Conservation (phyloP, 2,113 vertebrate genomes). For the Ammospiza caudacuta region DNA sequence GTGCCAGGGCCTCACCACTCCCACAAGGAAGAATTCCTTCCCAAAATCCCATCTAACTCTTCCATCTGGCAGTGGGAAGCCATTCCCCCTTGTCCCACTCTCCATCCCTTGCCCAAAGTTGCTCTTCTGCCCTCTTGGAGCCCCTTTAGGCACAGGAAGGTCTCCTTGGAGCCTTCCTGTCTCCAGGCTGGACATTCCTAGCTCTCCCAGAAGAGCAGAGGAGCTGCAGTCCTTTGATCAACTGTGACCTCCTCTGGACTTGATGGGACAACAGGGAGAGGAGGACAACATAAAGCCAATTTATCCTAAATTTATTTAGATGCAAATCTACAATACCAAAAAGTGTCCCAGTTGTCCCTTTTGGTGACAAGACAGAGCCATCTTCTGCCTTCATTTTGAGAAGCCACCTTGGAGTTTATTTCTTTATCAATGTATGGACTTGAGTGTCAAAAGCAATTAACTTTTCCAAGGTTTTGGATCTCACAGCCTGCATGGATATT, state of each 20-base stretch:
- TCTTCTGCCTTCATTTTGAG: background rate
- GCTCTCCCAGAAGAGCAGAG: background rate
- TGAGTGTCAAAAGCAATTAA: background rate
- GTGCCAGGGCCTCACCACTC: background rate
- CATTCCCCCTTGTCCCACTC: rapidly evolving
- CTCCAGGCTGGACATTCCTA: background rate
- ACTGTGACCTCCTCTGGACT: too few species aligned
- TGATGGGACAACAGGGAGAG: background rate
- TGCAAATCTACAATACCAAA: background rate
- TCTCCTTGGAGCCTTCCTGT: background rate
- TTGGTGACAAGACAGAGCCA: background rate
- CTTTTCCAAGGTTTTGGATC: background rate
- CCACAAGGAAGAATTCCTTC: background rate
- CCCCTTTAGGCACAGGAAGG: background rate
- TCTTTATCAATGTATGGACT: background rate
- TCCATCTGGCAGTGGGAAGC: background rate
- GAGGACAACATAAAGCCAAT: background rate
- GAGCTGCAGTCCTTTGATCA: background rate
- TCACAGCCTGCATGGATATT: background rate
- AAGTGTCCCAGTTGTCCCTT: rapidly evolving
- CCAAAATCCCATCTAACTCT: background rate
- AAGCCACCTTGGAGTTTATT: background rate
- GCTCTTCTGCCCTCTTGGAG: background rate
- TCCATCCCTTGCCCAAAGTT: background rate
- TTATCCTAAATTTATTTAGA: background rate